These are phyloP conservation scores for Peromyscus maniculatus DNA, from an alignment of 2,113 vertebrate genomes.

Conservation along the genomic window DNA sequence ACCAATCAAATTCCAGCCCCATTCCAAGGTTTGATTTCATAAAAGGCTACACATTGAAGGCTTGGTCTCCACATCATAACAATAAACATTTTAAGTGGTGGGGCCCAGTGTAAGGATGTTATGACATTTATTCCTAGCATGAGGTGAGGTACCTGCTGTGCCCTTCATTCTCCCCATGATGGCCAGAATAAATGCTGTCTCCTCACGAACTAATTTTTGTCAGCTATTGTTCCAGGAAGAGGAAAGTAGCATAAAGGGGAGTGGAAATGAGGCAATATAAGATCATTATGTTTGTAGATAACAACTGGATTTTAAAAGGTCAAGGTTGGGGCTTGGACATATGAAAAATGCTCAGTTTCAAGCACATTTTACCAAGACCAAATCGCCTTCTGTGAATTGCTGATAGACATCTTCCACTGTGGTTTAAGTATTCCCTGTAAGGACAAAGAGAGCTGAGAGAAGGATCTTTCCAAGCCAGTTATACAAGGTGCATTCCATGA, in stretches of 20 bases:
- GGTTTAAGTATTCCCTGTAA: not conserved
- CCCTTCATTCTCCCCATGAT: not conserved
- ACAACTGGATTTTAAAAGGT: not conserved
- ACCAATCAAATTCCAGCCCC: no score
- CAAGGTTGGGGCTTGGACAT: not conserved
- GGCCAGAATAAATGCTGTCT: not conserved
- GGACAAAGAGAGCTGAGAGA: not conserved
- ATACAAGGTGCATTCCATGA: not conserved
- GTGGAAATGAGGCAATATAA: not conserved
- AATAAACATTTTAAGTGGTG: no score
- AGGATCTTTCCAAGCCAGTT: not conserved
- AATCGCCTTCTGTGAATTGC: not conserved
- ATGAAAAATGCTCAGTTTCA: not conserved
- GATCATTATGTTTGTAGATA: not conserved
- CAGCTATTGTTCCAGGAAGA: not conserved
- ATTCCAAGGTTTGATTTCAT: no score
- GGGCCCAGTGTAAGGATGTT: no score
- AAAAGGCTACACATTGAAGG: no score
- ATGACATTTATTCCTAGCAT: no score
- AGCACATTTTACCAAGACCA: not conserved
- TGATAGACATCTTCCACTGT: not conserved
- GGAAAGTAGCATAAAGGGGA: not conserved
- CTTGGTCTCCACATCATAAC: no score
- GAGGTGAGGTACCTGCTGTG: not conserved
- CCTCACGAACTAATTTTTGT: not conserved